These are phyloP conservation scores for Rhineura floridana DNA, from an alignment of 2,113 vertebrate species.

Conservation along the genomic window DNA sequence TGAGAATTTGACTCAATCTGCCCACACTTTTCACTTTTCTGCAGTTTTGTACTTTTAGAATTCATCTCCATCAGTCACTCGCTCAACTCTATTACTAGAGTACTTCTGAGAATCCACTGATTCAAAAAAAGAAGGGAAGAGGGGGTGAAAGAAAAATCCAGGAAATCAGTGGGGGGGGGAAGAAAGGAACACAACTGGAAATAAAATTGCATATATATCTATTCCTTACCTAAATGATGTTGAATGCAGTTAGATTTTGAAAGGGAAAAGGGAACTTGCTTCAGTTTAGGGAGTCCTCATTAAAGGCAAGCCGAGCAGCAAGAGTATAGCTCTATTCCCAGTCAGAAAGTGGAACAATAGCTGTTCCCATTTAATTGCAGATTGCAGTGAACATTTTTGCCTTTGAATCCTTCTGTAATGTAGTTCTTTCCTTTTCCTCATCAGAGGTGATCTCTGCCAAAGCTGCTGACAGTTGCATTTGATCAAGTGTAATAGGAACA, in stretches of 20 bases:
- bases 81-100: conserved; percentile 36
- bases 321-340: conserved; percentile 61
- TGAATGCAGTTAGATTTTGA: conserved; percentile 66
- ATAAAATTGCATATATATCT: conserved; percentile 58
- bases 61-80: conserved; percentile 53
- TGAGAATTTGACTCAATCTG: conserved; percentile 54
- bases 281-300: conserved; percentile 65
- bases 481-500: conserved; percentile 68
- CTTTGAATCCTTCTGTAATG: conserved; percentile 58
- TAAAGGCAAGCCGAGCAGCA: conserved; percentile 62
- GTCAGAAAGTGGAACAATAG: conserved; percentile 67
- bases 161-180: conserved; percentile 63
- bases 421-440: conserved; percentile 70
- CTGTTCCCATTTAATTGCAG: conserved; percentile 59
- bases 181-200: conserved; percentile 66
- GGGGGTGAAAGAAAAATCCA: conserved; percentile 41
- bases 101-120: conserved; percentile 67
- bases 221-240: conserved; percentile 67
- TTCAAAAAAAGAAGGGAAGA: conserved; percentile 52
- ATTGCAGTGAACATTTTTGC: conserved; percentile 52
- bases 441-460: conserved; percentile 64
- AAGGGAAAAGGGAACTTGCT: conserved; percentile 43
- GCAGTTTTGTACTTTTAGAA: conserved; percentile 59
- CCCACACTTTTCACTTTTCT: conserved; percentile 38
- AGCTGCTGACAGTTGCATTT: conserved; percentile 61